phyloP scores from a whole-genome alignment of 2,113 vertebrate species.

The Trematocara variabile region DNA sequence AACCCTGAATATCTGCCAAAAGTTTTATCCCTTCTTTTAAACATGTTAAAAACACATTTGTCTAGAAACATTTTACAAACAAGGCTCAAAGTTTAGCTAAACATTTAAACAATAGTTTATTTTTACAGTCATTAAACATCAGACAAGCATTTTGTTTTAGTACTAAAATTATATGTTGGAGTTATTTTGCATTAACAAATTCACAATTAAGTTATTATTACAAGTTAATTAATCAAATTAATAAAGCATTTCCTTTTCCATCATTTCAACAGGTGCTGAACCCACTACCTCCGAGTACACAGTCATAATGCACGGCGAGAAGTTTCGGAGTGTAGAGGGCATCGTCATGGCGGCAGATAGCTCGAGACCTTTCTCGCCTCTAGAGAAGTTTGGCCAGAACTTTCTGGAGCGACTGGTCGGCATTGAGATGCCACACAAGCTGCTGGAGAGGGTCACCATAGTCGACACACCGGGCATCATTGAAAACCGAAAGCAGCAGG shows the following conservation, averaged over 20 bases:
- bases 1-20: background rate
- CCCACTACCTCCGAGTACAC: conserved; percentile 98
- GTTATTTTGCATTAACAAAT: background rate
- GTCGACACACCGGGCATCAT: conserved; percentile 97
- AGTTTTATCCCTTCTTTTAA: background rate
- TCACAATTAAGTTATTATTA: background rate
- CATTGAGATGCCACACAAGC: conserved; percentile 93
- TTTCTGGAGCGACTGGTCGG: conserved; percentile 96
- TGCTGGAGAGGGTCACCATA: conserved; percentile 91
- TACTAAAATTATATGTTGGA: accelerated
- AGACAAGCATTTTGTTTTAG: background rate
- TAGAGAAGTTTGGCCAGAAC: conserved; percentile 97
- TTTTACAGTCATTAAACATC: background rate
- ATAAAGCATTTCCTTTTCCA: background rate
- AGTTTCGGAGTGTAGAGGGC: conserved; percentile 89
- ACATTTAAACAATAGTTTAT: background rate
- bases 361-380: conserved; percentile 87
- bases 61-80: background rate
- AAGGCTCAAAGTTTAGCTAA: background rate
- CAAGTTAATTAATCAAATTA: background rate
- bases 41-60: background rate
- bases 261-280: conserved; percentile 82
- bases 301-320: conserved; percentile 93
- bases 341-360: conserved; percentile 99
- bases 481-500: conserved; percentile 98